phyloP scores from a whole-genome alignment of 1,140 invertebrate genomes.

The Bombus consobrinus region DNA sequence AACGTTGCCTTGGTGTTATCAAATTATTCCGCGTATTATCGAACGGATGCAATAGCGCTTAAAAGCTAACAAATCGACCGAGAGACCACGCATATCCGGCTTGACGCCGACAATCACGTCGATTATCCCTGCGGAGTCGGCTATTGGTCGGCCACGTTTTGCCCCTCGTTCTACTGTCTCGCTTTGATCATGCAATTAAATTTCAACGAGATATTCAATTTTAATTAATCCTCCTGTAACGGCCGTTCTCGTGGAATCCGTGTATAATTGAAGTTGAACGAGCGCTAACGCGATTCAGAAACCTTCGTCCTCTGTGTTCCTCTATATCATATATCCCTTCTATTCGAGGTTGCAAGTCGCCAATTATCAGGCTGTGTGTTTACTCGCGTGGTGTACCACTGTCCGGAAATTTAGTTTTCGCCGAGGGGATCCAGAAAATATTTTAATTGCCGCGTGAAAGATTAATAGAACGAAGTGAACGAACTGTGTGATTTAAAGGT shows the following conservation, averaged over 20 bases:
- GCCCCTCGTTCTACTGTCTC: neutral
- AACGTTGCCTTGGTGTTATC: constrained; percentile 13
- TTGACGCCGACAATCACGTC: constrained; percentile 40
- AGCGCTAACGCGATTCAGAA: constrained; percentile 23
- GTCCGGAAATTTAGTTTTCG: too few species aligned
- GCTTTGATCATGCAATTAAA: constrained; percentile 67
- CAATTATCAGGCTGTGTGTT: too few species aligned
- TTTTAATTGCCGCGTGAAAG: too few species aligned
- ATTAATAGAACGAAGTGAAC: too few species aligned
- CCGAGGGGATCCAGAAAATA: too few species aligned
- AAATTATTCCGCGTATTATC: constrained; percentile 42
- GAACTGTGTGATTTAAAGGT: too few species aligned
- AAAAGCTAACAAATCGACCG: constrained; percentile 51
- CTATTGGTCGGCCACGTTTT: neutral
- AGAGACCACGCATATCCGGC: constrained; percentile 24
- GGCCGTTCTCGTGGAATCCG: neutral
- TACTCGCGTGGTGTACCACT: too few species aligned
- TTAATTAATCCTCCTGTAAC: constrained; percentile 67
- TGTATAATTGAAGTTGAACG: constrained; percentile 52
- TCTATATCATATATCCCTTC: too few species aligned
- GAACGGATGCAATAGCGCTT: constrained; percentile 39
- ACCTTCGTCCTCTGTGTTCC: neutral
- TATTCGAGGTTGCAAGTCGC: too few species aligned
- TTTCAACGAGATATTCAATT: constrained; percentile 68
- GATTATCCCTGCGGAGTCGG: constrained; percentile 36